Evolutionary conservation across 2,113 vertebrate genomes (phyloP).

Genomic region (Alexandromys fortis): DNA sequence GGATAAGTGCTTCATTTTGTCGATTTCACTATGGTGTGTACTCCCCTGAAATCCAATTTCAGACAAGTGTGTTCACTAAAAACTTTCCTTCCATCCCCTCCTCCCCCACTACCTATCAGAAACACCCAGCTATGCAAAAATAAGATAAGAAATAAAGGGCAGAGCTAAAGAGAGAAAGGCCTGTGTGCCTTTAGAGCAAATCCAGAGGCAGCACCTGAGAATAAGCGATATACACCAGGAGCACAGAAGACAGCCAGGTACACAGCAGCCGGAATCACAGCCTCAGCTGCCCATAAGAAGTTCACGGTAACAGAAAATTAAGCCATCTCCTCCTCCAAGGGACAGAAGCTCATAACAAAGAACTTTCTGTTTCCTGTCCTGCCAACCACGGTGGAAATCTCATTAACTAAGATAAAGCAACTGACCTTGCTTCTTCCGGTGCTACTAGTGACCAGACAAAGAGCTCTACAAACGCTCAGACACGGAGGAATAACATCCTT

Average conservation of each 20-base stretch:
- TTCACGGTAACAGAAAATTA: conserved; percentile 9
- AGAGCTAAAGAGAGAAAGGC: not conserved
- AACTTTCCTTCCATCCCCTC: not conserved
- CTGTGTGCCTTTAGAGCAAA: not conserved
- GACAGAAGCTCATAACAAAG: conserved; percentile 70
- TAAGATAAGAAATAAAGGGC: not conserved
- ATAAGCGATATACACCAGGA: not conserved
- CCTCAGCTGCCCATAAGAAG: not conserved
- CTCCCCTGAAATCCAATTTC: conserved; percentile 43
- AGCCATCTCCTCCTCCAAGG: conserved; percentile 40
- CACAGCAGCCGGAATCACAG: not conserved
- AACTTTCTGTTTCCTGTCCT: conserved; percentile 71
- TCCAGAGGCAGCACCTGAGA: not conserved
- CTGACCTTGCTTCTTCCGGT: conserved; percentile 80
- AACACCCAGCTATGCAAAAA: not conserved
- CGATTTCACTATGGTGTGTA: not conserved
- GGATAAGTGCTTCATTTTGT: not conserved
- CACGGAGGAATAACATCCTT: conserved; percentile 70
- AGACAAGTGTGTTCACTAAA: not conserved
- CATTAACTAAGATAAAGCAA: conserved; percentile 82
- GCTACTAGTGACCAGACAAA: conserved; percentile 77
- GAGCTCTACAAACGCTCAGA: conserved; percentile 71
- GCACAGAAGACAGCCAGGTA: not conserved
- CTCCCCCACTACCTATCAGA: not conserved
- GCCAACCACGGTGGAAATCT: conserved; percentile 79